phyloP scores from a whole-genome alignment of 2,113 vertebrate genomes.

The Cnemophilus loriae region DNA sequence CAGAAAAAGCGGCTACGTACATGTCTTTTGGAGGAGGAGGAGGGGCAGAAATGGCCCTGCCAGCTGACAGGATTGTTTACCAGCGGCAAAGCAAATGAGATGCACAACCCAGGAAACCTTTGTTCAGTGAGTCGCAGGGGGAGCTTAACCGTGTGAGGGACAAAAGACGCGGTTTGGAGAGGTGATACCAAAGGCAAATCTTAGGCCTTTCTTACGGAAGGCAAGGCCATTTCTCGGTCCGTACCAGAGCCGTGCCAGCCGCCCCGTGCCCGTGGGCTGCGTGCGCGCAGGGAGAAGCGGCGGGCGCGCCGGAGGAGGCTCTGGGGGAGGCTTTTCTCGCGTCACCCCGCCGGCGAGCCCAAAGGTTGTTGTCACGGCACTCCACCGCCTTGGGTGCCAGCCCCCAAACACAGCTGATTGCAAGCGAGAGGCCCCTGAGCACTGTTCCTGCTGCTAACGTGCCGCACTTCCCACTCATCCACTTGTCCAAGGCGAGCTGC shows the following conservation, averaged over 20 bases:
- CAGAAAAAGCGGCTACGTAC: neutral
- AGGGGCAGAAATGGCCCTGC: neutral
- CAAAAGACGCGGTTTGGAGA: neutral
- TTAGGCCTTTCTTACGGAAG: neutral
- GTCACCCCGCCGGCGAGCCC: neutral
- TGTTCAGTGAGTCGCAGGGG: neutral
- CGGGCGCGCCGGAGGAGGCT: neutral
- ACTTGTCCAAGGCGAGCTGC: conserved; percentile 9
- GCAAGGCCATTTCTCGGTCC: neutral
- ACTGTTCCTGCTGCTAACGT: neutral
- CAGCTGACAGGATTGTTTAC: conserved; percentile 17
- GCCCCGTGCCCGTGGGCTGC: neutral
- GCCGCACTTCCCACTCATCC: conserved; percentile 5
- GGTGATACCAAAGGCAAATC: neutral
- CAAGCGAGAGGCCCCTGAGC: neutral
- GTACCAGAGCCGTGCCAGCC: neutral
- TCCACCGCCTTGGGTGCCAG: neutral
- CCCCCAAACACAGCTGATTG: neutral
- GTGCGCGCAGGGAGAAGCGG: neutral
- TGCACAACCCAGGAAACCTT: conserved; percentile 4
- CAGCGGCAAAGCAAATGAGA: neutral
- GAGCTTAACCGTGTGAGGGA: neutral
- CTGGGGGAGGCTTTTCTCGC: neutral
- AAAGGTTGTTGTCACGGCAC: neutral
- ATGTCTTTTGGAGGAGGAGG: neutral